Conservation (phyloP, 1,140 invertebrate species). For the Drosophila sechellia region DNA sequence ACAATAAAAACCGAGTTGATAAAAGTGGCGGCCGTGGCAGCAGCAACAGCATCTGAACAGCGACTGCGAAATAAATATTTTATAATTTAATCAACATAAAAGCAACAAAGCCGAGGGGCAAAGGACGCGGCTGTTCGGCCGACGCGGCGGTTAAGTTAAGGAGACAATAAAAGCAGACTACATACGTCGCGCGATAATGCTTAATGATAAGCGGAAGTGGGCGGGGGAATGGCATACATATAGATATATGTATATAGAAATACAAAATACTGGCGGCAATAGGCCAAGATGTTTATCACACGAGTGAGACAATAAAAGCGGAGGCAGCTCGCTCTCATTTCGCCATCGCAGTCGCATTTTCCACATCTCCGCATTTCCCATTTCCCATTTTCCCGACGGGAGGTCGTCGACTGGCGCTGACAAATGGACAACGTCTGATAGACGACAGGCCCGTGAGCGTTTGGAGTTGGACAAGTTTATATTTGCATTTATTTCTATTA, state of each 20-base stretch:
- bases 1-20: constrained; percentile 70
- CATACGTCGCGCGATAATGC: constrained; percentile 72
- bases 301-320: constrained; percentile 80
- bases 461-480: constrained; percentile 79
- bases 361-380: constrained; percentile 2
- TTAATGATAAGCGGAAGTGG: constrained; percentile 71
- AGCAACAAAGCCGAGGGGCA: constrained; percentile 71
- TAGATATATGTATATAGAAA: not conserved
- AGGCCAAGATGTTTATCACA: constrained; percentile 81
- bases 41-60: constrained; percentile 27
- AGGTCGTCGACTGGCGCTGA: constrained; percentile 60
- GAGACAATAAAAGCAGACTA: constrained; percentile 67
- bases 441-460: constrained; percentile 66
- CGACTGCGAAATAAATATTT: constrained; percentile 70
- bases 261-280: constrained; percentile 74
- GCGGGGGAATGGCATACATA: not conserved
- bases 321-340: constrained; percentile 52
- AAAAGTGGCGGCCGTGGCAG: constrained; percentile 7
- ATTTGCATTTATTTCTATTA: constrained; percentile 84
- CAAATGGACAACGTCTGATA: constrained; percentile 79
- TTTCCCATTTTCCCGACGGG: constrained; percentile 13
- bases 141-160: constrained; percentile 44
- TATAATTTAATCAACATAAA: constrained; percentile 84
- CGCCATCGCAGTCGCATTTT: constrained; percentile 5
- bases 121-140: constrained; percentile 30